Conservation (phyloP, 2,888 invertebrate genomes). For the Melanostoma mellinum region DNA sequence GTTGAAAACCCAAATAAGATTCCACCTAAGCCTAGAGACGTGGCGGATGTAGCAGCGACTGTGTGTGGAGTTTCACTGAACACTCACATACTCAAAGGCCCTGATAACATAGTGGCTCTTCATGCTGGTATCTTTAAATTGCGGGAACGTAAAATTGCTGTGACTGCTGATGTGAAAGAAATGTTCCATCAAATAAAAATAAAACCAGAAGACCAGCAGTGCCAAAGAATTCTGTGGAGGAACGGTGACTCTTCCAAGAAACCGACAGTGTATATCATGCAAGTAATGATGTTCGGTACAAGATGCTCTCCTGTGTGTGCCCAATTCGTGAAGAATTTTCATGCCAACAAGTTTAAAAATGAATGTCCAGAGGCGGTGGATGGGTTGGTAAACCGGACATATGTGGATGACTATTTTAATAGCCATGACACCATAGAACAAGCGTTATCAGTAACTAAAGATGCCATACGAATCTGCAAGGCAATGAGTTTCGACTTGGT, state of each 20-base stretch:
- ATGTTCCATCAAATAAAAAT: no score
- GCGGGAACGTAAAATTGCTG: no score
- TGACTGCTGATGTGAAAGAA: no score
- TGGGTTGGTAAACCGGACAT: no score
- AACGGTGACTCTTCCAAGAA: background rate
- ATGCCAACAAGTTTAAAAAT: constrained; percentile 7
- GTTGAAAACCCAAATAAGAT: no score
- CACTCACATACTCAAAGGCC: no score
- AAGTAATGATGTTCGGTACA: constrained; percentile 22
- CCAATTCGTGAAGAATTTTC: constrained; percentile 1
- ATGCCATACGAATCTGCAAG: background rate
- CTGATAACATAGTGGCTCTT: no score
- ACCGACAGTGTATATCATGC: constrained; percentile 9
- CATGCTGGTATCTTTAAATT: no score
- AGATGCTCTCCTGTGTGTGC: constrained; percentile 12
- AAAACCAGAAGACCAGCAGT: no score
- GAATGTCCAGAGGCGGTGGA: background rate
- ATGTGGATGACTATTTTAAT: constrained; percentile 49
- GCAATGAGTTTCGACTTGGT: background rate
- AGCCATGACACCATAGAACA: background rate
- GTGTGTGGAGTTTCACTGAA: no score
- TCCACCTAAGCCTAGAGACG: no score
- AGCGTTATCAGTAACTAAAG: background rate
- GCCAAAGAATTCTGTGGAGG: background rate
- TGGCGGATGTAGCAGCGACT: no score